Percentiles rank a stretch among this genome's conserved stretches.
Evolutionary conservation across 2,797 vertebrate genomes (phyloP).

Genomic region (Zalophus californianus): DNA sequence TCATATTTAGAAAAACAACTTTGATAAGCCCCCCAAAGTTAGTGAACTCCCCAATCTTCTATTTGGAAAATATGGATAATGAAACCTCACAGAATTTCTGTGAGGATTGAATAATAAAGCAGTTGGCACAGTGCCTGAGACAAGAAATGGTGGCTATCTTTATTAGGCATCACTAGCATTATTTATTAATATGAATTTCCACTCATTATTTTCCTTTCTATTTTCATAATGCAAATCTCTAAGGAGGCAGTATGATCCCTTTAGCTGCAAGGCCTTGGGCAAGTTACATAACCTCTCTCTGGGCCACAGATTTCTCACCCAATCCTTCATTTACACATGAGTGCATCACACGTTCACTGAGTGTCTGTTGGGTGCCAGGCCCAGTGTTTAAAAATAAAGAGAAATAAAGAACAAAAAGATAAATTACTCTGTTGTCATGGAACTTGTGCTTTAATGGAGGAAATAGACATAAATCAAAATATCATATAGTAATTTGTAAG

Average conservation of each 20-base stretch:
- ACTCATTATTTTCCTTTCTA: neutral
- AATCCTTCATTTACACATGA: neutral
- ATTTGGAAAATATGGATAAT: neutral
- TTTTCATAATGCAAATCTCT: neutral
- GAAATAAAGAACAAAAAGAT: neutral
- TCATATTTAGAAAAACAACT: neutral
- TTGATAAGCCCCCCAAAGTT: neutral
- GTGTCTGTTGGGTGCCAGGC: neutral
- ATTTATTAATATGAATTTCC: constrained; percentile 2
- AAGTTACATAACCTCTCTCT: neutral
- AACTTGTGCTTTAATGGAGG: neutral
- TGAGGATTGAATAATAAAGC: neutral
- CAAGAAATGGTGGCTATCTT: neutral
- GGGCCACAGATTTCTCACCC: neutral
- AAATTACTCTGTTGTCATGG: neutral
- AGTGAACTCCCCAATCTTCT: neutral
- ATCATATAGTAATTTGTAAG: neutral
- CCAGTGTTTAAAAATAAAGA: neutral
- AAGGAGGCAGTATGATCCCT: neutral
- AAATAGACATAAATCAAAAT: neutral
- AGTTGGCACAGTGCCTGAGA: neutral
- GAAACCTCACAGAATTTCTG: neutral
- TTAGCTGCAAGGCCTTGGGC: neutral
- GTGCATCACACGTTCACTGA: neutral
- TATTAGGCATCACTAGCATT: neutral